These are phyloP conservation scores for Sturnira hondurensis DNA, from an alignment of 2,113 vertebrate genomes.

Conservation along the genomic window DNA sequence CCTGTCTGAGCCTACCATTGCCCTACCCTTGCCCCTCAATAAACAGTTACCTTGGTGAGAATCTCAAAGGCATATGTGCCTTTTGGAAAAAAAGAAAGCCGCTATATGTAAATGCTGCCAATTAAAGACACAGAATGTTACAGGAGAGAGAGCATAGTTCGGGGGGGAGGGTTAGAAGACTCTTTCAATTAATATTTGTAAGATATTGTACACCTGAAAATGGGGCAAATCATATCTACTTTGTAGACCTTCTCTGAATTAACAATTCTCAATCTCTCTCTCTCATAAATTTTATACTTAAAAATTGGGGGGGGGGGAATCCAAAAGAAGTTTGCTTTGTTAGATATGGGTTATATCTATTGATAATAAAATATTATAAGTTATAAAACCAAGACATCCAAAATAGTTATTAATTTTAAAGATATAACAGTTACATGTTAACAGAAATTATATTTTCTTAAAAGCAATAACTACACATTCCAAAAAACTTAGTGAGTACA, in stretches of 20 bases:
- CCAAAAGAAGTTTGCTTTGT: not conserved
- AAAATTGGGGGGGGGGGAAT: not conserved
- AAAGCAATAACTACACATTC: not conserved
- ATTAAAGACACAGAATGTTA: not conserved
- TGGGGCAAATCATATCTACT: too few relatives aligned
- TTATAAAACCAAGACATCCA: not conserved
- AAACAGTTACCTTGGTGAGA: not conserved
- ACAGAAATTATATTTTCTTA: slow-evolving; percentile 3
- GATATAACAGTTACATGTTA: not conserved
- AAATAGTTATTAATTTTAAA: not conserved
- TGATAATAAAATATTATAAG: not conserved
- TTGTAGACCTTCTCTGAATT: not conserved
- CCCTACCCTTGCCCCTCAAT: not conserved
- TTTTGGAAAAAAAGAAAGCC: not conserved
- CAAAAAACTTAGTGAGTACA: not conserved
- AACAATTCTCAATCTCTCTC: not conserved
- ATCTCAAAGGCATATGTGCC: not conserved
- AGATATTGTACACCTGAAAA: not conserved
- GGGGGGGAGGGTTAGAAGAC: not conserved
- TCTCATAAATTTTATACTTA: not conserved
- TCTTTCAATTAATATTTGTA: not conserved
- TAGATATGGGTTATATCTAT: not conserved
- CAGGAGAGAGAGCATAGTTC: not conserved
- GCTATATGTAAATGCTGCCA: not conserved
- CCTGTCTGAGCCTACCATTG: not conserved